Base-by-base conservation (phyloP, 1,140 invertebrate genomes). In the Rhopalosiphum padi region DNA sequence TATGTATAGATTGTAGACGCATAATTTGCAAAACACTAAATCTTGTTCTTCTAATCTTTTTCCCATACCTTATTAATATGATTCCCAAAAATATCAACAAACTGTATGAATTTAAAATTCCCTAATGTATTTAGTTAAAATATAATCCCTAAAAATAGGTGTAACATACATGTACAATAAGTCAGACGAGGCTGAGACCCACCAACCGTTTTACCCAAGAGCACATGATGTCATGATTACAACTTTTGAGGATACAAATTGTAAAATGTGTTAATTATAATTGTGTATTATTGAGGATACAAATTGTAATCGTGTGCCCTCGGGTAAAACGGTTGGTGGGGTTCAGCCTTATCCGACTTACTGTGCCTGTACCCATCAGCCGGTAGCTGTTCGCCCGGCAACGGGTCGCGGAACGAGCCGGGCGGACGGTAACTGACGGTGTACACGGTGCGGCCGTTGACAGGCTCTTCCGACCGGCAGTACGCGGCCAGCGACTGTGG, bases 361-460 rank as follows among this genome's bases (percentile, higher is more conserved):
- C 15, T 9, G 23, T 25, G 2, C 2, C 23, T 9, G 23, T 41
- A 85, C 8, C 83, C 22, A 21, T 15, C 23, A 11, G 3, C 3
- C 83, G 83, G 83, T 0, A 22, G 83, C 9, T 85, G 22, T 85
- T 91, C 90, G 23, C 53, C 23, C 15, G 90, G 90, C 22, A 68
- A 51, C 9, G 41, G 90, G 23, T 91, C 55, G 60, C 90, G 60
- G 41, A 91, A 91, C 25, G 7, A 7, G 30, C 60, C 90, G 41
- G 90, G 90, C 9, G 90, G 90, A 15, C 55, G 35, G 55, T 91
- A 91, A 22, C 90, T 77, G 37, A 15, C 35, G 0, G 48, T n/a
- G 55, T 77, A 91, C 60, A 91, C 90, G 90, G 90, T 91, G 41
- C 90, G 68, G 15, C 25, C 90, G 53, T 91, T 41, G 1, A 91